These are phyloP conservation scores for Heteromyza rotundicornis DNA, from an alignment of 2,888 invertebrate species.

Conservation along the genomic window DNA sequence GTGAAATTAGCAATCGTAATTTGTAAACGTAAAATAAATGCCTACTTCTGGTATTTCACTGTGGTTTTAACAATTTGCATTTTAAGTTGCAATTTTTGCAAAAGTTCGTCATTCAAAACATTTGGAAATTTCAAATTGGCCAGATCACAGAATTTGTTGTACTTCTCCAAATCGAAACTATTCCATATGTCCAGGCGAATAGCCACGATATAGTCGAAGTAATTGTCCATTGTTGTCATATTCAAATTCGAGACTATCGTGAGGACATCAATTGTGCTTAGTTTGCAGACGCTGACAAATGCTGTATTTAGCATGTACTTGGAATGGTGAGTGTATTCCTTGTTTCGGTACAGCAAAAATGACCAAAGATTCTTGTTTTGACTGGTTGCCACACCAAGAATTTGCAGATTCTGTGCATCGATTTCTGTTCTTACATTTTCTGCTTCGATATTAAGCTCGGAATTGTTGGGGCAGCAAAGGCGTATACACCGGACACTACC, in stretches of 20 bases:
- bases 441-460: slow-evolving; percentile 29
- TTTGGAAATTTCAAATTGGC: slow-evolving; percentile 22
- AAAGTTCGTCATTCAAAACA: slow-evolving; percentile 36
- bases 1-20: background rate
- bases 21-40: background rate
- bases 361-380: slow-evolving; percentile 44
- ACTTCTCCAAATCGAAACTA: slow-evolving; percentile 31
- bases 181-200: slow-evolving; percentile 46
- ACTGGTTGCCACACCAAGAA: slow-evolving; percentile 46
- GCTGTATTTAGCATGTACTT: slow-evolving; percentile 23
- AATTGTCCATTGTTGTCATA: slow-evolving; percentile 24
- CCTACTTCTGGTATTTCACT: slow-evolving; percentile 34
- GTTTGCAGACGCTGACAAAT: slow-evolving; percentile 38
- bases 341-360: slow-evolving; percentile 43
- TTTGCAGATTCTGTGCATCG: slow-evolving; percentile 40
- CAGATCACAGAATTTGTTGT: slow-evolving; percentile 28
- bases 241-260: slow-evolving; percentile 27
- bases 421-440: slow-evolving; percentile 32
- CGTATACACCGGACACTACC: slow-evolving; percentile 37
- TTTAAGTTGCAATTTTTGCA: slow-evolving; percentile 49
- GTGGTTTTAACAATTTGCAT: slow-evolving; percentile 33
- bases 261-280: slow-evolving; percentile 36
- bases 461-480: slow-evolving; percentile 24
- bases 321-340: slow-evolving; percentile 38
- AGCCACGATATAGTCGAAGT: slow-evolving; percentile 32